Conservation (phyloP, 2,888 invertebrate species). For the Prosopocoilus inquinatus region DNA sequence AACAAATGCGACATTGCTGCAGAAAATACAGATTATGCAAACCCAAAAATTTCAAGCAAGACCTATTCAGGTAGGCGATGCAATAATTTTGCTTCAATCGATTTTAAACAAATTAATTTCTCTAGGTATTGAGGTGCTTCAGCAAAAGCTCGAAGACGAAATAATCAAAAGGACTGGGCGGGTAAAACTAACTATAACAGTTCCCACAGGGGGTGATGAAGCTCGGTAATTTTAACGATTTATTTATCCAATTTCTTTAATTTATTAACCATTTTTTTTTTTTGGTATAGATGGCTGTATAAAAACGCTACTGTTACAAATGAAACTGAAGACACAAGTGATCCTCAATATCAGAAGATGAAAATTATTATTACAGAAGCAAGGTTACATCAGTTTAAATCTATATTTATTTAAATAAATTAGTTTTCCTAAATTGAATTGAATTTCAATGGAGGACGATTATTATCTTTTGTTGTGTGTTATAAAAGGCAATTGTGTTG, state of each 20-base stretch:
- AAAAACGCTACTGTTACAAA: slow-evolving; percentile 61
- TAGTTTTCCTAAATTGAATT: too few relatives aligned
- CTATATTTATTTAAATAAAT: slow-evolving; percentile 22
- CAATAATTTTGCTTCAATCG: not conserved
- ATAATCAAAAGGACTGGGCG: slow-evolving; percentile 57
- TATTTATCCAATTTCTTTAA: not conserved
- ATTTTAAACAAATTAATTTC: slow-evolving; percentile 6
- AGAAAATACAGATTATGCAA: slow-evolving; percentile 22
- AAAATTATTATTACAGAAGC: slow-evolving; percentile 58
- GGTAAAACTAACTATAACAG: slow-evolving; percentile 55
- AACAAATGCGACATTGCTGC: slow-evolving; percentile 68
- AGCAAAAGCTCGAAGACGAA: slow-evolving; percentile 49
- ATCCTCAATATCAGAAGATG: slow-evolving; percentile 57
- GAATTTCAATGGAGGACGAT: too few relatives aligned
- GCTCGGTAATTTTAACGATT: slow-evolving; percentile 41
- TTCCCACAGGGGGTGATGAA: slow-evolving; percentile 59
- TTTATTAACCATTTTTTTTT: slow-evolving; percentile 14
- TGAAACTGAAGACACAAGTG: slow-evolving; percentile 51
- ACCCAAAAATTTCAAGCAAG: slow-evolving; percentile 47
- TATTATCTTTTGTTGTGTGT: too few relatives aligned
- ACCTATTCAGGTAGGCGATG: slow-evolving; percentile 27
- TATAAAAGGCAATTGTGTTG: too few relatives aligned
- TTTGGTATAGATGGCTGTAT: slow-evolving; percentile 59
- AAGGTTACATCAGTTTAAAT: slow-evolving; percentile 56
- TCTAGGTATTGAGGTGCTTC: slow-evolving; percentile 49